Percentiles rank a stretch among this genome's conserved stretches.
Evolutionary conservation across 2,888 invertebrate species (phyloP).

Genomic region (Incurvaria masculella): DNA sequence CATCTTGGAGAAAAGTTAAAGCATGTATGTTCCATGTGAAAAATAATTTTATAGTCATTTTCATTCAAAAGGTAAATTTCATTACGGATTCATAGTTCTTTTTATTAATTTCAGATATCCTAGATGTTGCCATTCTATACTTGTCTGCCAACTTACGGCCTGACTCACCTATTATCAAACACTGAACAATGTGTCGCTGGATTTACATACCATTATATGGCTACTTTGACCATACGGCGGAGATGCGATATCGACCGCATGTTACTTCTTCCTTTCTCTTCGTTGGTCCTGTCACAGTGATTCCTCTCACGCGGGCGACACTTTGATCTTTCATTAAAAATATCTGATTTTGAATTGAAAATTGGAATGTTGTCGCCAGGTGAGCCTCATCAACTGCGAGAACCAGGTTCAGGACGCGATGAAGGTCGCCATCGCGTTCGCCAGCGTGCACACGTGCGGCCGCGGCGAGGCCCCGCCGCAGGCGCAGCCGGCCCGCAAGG

Average conservation of each 20-base stretch:
- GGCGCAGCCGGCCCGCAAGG: background rate
- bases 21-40: too few species aligned
- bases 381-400: constrained; percentile 57
- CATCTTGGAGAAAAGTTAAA: too few species aligned
- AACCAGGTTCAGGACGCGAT: constrained; percentile 61
- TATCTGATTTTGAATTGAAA: background rate
- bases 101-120: background rate
- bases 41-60: too few species aligned
- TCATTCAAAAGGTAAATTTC: too few species aligned
- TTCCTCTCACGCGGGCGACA: background rate
- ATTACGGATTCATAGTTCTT: too few species aligned
- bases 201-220: too few species aligned
- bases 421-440: constrained; percentile 53
- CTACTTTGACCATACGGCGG: too few species aligned
- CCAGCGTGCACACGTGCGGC: constrained; percentile 25
- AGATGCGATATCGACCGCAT: too few species aligned
- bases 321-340: background rate
- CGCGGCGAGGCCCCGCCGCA: background rate
- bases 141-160: constrained; percentile 18
- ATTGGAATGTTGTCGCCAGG: constrained; percentile 22
- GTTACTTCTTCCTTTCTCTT: too few species aligned
- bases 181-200: background rate
- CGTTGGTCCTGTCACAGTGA: background rate
- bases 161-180: constrained; percentile 24
- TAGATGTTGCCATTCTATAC: background rate